Percentiles rank a stretch among this genome's conserved stretches.
Evolutionary conservation across 2,113 vertebrate species (phyloP).

Genomic region (Limnothrissa miodon): DNA sequence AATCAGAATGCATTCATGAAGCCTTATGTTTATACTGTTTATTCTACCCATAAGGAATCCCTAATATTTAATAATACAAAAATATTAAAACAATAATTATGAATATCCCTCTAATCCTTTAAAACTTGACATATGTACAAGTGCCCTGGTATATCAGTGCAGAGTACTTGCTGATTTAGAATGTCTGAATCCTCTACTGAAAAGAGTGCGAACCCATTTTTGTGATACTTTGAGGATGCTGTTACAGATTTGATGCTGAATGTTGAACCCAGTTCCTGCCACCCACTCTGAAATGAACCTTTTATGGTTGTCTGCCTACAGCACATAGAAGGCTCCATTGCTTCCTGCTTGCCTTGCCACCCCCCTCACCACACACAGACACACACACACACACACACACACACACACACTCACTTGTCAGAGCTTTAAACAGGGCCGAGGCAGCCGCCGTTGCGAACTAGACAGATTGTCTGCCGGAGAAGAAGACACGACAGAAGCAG

Average conservation of each 20-base stretch:
- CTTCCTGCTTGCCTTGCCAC: not conserved
- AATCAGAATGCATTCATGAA: too few relatives aligned
- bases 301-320: slow-evolving; percentile 5
- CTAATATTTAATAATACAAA: too few relatives aligned
- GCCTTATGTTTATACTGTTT: too few relatives aligned
- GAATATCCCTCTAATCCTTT: too few relatives aligned
- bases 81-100: too few relatives aligned
- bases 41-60: too few relatives aligned
- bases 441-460: not conserved
- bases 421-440: not conserved
- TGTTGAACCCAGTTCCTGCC: not conserved
- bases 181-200: too few relatives aligned
- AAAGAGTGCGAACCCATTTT: too few relatives aligned
- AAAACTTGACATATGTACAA: too few relatives aligned
- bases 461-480: not conserved
- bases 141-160: too few relatives aligned
- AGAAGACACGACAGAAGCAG: not conserved
- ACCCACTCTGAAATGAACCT: not conserved
- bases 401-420: not conserved
- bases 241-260: not conserved
- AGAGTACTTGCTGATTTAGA: too few relatives aligned
- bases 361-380: not conserved
- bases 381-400: too few relatives aligned
- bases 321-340: not conserved
- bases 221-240: not conserved